Conservation (phyloP, 2,797 vertebrate species). For the Cuculus canorus region DNA sequence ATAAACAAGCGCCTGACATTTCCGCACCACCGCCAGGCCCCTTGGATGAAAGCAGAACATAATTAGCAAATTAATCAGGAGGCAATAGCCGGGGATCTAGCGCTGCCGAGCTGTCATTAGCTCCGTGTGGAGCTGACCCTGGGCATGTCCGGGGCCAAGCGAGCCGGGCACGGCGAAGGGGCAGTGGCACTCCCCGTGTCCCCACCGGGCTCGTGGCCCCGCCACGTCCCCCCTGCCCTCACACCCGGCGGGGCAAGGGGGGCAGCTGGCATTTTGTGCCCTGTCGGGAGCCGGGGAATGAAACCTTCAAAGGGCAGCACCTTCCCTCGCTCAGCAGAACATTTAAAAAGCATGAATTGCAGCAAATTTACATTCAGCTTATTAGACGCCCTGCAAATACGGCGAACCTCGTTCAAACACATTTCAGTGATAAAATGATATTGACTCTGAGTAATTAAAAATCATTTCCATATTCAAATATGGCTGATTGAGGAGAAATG, state of each 20-base stretch:
- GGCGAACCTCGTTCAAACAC: conserved; percentile 74
- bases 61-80: conserved; percentile 72
- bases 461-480: conserved; percentile 85
- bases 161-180: neutral
- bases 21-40: neutral
- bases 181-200: accelerated
- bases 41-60: conserved; percentile 54
- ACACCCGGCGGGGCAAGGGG: accelerated
- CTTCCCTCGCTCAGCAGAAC: neutral
- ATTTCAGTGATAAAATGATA: conserved; percentile 78
- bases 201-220: neutral
- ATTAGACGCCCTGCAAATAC: conserved; percentile 64
- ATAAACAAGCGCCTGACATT: conserved; percentile 30
- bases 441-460: conserved; percentile 85
- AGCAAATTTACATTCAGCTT: conserved; percentile 59
- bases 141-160: neutral
- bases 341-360: neutral
- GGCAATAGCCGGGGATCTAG: neutral
- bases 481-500: conserved; percentile 80
- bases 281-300: neutral
- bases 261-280: neutral
- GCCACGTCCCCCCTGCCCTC: neutral
- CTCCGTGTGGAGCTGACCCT: neutral
- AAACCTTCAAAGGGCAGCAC: neutral
- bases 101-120: neutral